Conservation (phyloP, 2,113 vertebrate species). For the Labrus mixtus region DNA sequence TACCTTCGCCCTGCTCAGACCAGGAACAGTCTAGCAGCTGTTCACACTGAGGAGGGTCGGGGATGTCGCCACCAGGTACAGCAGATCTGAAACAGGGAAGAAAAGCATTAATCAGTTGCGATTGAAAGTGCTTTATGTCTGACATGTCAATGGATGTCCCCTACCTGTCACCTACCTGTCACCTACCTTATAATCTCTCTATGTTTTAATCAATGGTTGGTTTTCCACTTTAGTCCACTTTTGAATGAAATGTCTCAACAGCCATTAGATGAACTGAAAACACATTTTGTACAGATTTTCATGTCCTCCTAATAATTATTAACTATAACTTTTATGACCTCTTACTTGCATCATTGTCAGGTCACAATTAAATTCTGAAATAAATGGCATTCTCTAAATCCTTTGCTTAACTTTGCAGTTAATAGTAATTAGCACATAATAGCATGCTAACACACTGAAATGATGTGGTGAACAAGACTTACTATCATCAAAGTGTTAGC, state of each 20-base stretch:
- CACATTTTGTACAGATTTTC: neutral
- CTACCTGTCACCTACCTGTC: too few relatives aligned
- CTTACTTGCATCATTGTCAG: neutral
- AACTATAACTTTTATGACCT: too few relatives aligned
- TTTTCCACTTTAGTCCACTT: too few relatives aligned
- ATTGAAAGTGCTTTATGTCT: too few relatives aligned
- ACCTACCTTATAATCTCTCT: too few relatives aligned
- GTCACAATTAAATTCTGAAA: neutral
- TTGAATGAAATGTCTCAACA: neutral
- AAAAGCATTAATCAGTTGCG: neutral
- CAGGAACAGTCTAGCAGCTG: slow-evolving; percentile 61
- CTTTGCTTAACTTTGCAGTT: neutral
- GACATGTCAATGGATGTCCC: too few relatives aligned
- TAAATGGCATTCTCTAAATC: neutral
- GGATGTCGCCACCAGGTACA: slow-evolving; percentile 33
- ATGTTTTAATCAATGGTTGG: too few relatives aligned
- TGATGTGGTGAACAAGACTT: neutral
- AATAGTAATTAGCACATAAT: neutral
- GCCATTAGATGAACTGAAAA: neutral
- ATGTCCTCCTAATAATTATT: too few relatives aligned
- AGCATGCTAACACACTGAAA: neutral
- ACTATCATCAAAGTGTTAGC: too few relatives aligned
- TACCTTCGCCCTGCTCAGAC: slow-evolving; percentile 55
- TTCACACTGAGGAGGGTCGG: slow-evolving; percentile 65
- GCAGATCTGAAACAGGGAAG: slow-evolving; percentile 35